Conservation (phyloP, 2,888 invertebrate genomes). For the Limenitis camilla region DNA sequence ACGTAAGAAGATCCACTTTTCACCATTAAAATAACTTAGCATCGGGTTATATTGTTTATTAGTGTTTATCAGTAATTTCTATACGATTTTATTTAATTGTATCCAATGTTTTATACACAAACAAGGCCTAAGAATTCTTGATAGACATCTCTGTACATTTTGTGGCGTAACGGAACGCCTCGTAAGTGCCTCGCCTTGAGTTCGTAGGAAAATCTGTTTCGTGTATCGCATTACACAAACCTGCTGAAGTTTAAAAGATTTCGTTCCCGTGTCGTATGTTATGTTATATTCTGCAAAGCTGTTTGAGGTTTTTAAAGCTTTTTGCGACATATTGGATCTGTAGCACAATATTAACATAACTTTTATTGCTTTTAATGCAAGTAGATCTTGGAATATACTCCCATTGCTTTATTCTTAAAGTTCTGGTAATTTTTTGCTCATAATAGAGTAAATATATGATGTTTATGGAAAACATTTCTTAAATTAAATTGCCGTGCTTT, state of each 20-base stretch:
- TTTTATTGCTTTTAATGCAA: no score
- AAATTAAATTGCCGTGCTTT: no score
- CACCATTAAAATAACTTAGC: no score
- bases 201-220: slow-evolving; percentile 41
- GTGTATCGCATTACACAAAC: slow-evolving; percentile 35
- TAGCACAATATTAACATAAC: no score
- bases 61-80: no score
- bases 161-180: slow-evolving; percentile 41
- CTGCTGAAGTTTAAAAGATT: slow-evolving; percentile 11
- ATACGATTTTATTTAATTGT: background rate
- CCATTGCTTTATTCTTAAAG: no score
- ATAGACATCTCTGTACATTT: slow-evolving; percentile 49
- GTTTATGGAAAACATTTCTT: no score
- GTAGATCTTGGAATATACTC: no score
- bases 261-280: slow-evolving; percentile 4
- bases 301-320: background rate
- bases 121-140: slow-evolving; percentile 38
- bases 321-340: background rate
- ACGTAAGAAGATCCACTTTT: no score
- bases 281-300: background rate
- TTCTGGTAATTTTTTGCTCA: no score
- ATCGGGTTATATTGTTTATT: background rate
- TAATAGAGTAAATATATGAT: no score
- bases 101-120: slow-evolving; percentile 51
- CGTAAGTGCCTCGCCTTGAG: slow-evolving; percentile 49